phyloP scores from a whole-genome alignment of 2,888 invertebrate genomes.

The Sericinus montela region DNA sequence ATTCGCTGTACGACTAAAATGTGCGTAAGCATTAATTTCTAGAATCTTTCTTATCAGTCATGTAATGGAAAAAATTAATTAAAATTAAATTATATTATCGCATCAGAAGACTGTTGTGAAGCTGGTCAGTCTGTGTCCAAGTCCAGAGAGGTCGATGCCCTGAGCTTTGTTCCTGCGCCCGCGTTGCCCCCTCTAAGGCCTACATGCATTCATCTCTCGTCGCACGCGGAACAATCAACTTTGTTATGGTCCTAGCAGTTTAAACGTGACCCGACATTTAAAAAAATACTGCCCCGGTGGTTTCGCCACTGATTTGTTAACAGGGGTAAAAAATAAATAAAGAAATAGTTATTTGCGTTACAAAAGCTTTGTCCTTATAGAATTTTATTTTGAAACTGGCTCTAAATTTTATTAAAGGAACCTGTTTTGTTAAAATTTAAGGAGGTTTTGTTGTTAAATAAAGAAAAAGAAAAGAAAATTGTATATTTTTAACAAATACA shows the following conservation, averaged over 20 bases:
- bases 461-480: no score
- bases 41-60: not conserved
- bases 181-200: slow-evolving; percentile 24
- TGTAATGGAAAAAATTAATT: not conserved
- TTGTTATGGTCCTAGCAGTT: slow-evolving; percentile 40
- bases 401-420: no score
- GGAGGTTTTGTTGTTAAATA: no score
- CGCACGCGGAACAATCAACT: slow-evolving; percentile 39
- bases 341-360: not conserved
- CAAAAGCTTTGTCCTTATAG: no score
- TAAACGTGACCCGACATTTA: slow-evolving; percentile 35
- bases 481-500: no score
- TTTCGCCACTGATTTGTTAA: slow-evolving; percentile 25
- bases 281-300: slow-evolving; percentile 26
- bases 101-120: slow-evolving; percentile 15
- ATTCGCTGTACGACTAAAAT: no score
- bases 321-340: not conserved
- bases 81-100: not conserved
- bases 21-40: no score
- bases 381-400: not conserved
- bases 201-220: slow-evolving; percentile 22
- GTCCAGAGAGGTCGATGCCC: slow-evolving; percentile 47
- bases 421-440: no score
- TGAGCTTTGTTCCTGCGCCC: slow-evolving; percentile 59
- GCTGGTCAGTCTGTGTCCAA: not conserved